Evolutionary conservation across 1,140 invertebrate genomes (phyloP).

Genomic region (Drosophila carrolli): DNA sequence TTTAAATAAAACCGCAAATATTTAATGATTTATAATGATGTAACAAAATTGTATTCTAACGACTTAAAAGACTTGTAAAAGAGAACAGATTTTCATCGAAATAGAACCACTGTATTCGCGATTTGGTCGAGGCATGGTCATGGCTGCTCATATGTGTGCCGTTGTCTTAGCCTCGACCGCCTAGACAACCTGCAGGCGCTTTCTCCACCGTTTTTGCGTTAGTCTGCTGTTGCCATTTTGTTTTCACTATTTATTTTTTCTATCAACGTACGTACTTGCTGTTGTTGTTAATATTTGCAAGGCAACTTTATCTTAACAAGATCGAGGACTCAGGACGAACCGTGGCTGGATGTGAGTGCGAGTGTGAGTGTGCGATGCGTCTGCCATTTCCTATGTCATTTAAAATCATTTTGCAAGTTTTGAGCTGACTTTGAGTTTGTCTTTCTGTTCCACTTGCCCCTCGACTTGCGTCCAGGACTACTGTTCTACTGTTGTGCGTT

Average conservation of each 20-base stretch:
- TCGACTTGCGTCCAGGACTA: constrained; percentile 2
- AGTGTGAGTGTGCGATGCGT: constrained; percentile 33
- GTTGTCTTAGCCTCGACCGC: constrained; percentile 38
- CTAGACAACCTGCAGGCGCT: constrained; percentile 56
- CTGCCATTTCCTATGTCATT: constrained; percentile 63
- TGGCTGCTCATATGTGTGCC: constrained; percentile 48
- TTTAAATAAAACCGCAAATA: too few species aligned
- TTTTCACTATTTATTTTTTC: constrained; percentile 61
- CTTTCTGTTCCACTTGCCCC: constrained; percentile 9
- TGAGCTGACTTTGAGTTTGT: constrained; percentile 53
- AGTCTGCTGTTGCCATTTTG: constrained; percentile 50
- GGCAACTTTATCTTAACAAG: constrained; percentile 71
- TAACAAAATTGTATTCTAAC: too few species aligned
- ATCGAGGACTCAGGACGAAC: constrained; percentile 21
- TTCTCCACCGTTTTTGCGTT: constrained; percentile 5
- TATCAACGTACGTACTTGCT: constrained; percentile 14
- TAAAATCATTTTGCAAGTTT: constrained; percentile 76
- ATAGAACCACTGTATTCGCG: constrained; percentile 15
- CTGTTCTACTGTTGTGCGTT: constrained; percentile 7
- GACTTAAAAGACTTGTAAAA: too few species aligned
- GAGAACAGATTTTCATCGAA: too few species aligned
- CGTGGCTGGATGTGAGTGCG: constrained; percentile 2
- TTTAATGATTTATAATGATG: too few species aligned
- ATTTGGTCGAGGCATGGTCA: constrained; percentile 38
- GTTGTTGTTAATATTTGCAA: constrained; percentile 64